A percentile compares a stretch with the other conserved stretches of the same genome.
Evolutionary conservation across 1,140 invertebrate species (phyloP).

Genomic region (Pseudomyrmex pallidus): DNA sequence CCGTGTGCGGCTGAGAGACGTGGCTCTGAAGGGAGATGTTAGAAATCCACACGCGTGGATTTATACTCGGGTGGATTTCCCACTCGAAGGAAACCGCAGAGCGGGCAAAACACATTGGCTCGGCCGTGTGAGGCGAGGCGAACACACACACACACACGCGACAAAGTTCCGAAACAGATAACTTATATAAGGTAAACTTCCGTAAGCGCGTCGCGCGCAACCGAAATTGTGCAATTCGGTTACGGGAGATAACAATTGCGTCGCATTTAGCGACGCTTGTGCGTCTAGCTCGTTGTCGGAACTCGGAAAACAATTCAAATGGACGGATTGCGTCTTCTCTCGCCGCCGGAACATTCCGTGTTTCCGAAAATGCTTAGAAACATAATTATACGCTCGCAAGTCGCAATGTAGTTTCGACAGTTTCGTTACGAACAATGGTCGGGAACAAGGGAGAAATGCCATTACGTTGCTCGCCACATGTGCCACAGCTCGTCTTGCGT

Average conservation of each 20-base stretch:
- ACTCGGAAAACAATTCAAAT: constrained; percentile 3
- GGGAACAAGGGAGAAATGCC: neutral
- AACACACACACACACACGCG: too few species aligned
- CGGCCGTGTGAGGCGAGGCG: neutral
- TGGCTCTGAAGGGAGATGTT: neutral
- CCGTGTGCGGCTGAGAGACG: neutral
- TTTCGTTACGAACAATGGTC: constrained; percentile 8
- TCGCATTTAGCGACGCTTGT: constrained; percentile 25
- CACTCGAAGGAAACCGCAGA: neutral
- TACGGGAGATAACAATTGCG: constrained; percentile 36
- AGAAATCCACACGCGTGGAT: neutral
- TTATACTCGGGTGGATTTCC: constrained; percentile 5
- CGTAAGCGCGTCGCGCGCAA: neutral
- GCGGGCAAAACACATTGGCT: too few species aligned
- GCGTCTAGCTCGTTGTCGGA: neutral
- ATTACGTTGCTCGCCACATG: neutral
- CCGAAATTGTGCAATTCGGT: constrained; percentile 49
- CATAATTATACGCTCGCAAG: neutral
- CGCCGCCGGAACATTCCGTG: neutral
- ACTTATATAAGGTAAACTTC: constrained; percentile 57
- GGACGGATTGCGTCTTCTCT: constrained; percentile 33
- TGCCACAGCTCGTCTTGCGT: neutral
- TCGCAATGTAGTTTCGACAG: neutral
- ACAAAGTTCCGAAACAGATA: constrained; percentile 51
- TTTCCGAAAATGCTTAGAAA: constrained; percentile 42